Conservation (phyloP, 2,113 vertebrate species). For the Carassius carassius region DNA sequence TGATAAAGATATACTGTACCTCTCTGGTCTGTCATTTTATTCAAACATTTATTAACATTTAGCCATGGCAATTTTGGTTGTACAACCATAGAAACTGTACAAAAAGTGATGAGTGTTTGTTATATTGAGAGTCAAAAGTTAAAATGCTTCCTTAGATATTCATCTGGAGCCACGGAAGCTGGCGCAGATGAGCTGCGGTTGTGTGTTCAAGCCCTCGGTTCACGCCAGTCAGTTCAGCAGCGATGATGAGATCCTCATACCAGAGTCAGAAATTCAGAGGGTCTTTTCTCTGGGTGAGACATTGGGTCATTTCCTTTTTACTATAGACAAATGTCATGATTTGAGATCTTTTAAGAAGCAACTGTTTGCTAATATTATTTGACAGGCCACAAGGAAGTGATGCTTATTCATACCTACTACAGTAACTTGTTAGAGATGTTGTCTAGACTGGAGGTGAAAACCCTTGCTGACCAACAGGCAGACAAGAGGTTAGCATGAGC, state of each 20-base stretch:
- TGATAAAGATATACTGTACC: neutral
- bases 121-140: neutral
- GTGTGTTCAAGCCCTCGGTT: slow-evolving; percentile 70
- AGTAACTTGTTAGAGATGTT: slow-evolving; percentile 66
- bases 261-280: slow-evolving; percentile 74
- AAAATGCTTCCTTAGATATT: slow-evolving; percentile 64
- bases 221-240: slow-evolving; percentile 50
- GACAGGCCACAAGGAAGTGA: slow-evolving; percentile 71
- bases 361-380: neutral
- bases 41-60: neutral
- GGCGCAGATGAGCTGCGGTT: slow-evolving; percentile 60
- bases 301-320: neutral
- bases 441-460: slow-evolving; percentile 41
- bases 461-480: neutral
- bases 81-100: neutral
- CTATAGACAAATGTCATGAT: neutral
- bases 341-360: neutral
- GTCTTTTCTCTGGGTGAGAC: slow-evolving; percentile 68
- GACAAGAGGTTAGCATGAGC: slow-evolving; percentile 36
- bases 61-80: neutral
- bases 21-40: neutral
- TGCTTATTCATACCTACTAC: slow-evolving; percentile 76
- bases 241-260: slow-evolving; percentile 71
- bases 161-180: slow-evolving; percentile 68
- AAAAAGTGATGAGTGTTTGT: neutral